Conservation (phyloP, 2,113 vertebrate genomes). For the Hyperopisus bebe region DNA sequence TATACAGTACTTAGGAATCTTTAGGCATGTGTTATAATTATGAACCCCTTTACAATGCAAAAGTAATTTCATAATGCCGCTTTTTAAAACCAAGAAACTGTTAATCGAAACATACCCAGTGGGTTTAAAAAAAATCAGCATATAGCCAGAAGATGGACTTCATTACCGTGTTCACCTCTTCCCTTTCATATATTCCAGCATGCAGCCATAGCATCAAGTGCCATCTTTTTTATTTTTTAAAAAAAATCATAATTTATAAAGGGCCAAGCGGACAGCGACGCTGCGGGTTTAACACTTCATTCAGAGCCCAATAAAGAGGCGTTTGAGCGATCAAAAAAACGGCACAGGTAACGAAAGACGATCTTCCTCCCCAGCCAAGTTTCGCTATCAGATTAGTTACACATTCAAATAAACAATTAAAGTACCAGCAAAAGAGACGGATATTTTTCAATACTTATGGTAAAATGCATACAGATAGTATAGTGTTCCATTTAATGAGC, state of each 20-base stretch:
- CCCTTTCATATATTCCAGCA: conserved; percentile 68
- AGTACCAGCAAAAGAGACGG: conserved; percentile 62
- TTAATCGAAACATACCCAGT: neutral
- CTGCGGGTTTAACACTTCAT: conserved; percentile 40
- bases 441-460: conserved; percentile 33
- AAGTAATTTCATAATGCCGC: conserved; percentile 49
- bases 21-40: conserved; percentile 54
- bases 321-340: conserved; percentile 35
- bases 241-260: conserved; percentile 49
- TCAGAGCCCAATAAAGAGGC: conserved; percentile 32
- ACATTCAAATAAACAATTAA: conserved; percentile 67
- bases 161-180: conserved; percentile 48
- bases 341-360: neutral
- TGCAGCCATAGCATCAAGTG: conserved; percentile 65
- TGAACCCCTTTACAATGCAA: conserved; percentile 49
- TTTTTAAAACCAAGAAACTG: conserved; percentile 35
- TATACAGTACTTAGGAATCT: conserved; percentile 65
- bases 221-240: conserved; percentile 45
- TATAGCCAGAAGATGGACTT: conserved; percentile 49
- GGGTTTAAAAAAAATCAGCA: conserved; percentile 34
- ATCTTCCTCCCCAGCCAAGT: neutral
- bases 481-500: conserved; percentile 27
- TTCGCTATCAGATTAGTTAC: conserved; percentile 36
- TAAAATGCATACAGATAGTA: neutral
- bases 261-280: conserved; percentile 25